These are phyloP conservation scores for Ctenochaetus hawaiiensis DNA, from an alignment of 2,797 vertebrate genomes.

Conservation along the genomic window DNA sequence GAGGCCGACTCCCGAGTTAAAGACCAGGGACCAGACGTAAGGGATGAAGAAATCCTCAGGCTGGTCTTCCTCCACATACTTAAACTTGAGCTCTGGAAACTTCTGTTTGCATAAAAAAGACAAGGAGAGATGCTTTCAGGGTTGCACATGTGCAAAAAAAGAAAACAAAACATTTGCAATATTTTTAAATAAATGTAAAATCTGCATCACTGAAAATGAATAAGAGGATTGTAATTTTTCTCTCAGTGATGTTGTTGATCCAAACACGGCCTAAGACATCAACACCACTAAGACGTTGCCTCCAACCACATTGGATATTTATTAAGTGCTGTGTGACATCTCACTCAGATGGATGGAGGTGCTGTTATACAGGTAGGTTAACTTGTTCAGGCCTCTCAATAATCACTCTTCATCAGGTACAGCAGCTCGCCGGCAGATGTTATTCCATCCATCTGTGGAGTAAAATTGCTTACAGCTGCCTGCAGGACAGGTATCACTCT, in stretches of 20 bases:
- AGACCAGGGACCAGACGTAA: slow-evolving; percentile 97
- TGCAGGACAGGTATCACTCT: slow-evolving; percentile 52
- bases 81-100: slow-evolving; percentile 97
- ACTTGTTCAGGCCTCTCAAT: slow-evolving; percentile 24
- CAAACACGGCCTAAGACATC: neutral
- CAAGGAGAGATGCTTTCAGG: neutral
- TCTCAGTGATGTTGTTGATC: neutral
- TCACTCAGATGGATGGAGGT: slow-evolving; percentile 20
- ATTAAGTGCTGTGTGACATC: slow-evolving; percentile 13
- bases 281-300: neutral
- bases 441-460: slow-evolving; percentile 68
- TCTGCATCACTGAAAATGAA: slow-evolving; percentile 6
- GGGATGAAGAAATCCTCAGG: slow-evolving; percentile 99
- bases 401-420: slow-evolving; percentile 50
- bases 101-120: slow-evolving; percentile 85
- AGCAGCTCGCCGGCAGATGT: slow-evolving; percentile 52
- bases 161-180: too few species aligned
- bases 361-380: slow-evolving; percentile 16
- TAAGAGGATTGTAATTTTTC: neutral
- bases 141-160: too few species aligned
- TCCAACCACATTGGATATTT: slow-evolving; percentile 25
- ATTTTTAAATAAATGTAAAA: neutral
- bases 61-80: slow-evolving; percentile 98
- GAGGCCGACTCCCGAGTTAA: slow-evolving; percentile 92
- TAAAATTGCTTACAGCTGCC: slow-evolving; percentile 67